These are phyloP conservation scores for Exocentrus adspersus DNA, from an alignment of 2,888 invertebrate species.

Conservation along the genomic window DNA sequence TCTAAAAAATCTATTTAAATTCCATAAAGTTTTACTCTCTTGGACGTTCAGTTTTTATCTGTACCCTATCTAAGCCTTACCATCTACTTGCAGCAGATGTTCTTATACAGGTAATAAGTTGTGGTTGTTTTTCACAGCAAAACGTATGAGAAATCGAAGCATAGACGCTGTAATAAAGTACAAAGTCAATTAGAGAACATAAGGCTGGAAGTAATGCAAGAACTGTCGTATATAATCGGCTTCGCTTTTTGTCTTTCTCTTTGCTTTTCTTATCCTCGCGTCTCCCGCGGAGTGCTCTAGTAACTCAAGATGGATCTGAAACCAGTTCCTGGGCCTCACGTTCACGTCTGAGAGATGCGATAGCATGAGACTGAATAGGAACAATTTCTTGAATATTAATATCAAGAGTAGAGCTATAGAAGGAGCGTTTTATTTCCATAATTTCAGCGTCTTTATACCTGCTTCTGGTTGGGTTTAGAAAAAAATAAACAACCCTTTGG, in stretches of 20 bases:
- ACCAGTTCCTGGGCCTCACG: slow-evolving; percentile 36
- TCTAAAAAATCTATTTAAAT: background rate
- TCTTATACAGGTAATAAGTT: slow-evolving; percentile 2
- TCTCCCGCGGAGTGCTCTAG: slow-evolving; percentile 44
- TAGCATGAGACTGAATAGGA: background rate
- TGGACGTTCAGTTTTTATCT: slow-evolving; percentile 12
- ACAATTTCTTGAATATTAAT: slow-evolving; percentile 25
- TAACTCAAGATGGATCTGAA: slow-evolving; percentile 46
- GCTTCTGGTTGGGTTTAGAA: background rate
- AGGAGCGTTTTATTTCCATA: slow-evolving; percentile 20
- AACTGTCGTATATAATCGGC: slow-evolving; percentile 26
- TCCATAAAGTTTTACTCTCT: background rate
- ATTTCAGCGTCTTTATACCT: slow-evolving; percentile 22
- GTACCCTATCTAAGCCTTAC: slow-evolving; percentile 10
- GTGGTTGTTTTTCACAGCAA: slow-evolving; percentile 5
- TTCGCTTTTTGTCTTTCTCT: slow-evolving; percentile 22
- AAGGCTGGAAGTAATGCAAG: slow-evolving; percentile 26
- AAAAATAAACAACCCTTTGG: background rate
- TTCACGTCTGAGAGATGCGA: background rate
- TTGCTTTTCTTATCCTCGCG: slow-evolving; percentile 15
- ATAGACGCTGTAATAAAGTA: slow-evolving; percentile 21
- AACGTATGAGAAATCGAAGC: slow-evolving; percentile 18
- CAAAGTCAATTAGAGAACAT: slow-evolving; percentile 25
- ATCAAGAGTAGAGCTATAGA: background rate
- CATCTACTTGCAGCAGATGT: slow-evolving; percentile 21